Conservation (phyloP, 92 coral and sea anemone species). For the Pocillopora meandrina region DNA sequence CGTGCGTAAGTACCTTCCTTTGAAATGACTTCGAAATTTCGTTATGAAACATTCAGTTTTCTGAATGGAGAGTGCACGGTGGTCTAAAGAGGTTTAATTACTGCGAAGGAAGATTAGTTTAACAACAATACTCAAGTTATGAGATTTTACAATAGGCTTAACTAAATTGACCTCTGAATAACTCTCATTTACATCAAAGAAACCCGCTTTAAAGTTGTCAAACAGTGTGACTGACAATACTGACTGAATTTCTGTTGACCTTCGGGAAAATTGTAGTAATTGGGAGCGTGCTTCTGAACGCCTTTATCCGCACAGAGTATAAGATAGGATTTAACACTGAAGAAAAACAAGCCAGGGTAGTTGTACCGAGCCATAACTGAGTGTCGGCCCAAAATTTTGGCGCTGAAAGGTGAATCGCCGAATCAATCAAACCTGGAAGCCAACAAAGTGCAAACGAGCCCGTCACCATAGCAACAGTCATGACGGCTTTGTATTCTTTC, state of each 20-base stretch:
- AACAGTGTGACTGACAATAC: neutral
- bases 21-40: no score
- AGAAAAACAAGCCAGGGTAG: slow-evolving; percentile 18
- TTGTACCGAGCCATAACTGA: slow-evolving; percentile 12
- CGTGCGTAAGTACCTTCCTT: no score
- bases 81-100: no score
- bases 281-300: slow-evolving; percentile 2
- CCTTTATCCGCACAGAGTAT: slow-evolving; percentile 17
- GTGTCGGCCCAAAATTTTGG: slow-evolving; percentile 20
- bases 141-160: neutral
- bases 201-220: neutral
- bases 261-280: neutral
- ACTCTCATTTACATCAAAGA: neutral
- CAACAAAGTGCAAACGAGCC: slow-evolving; percentile 56
- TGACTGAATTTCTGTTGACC: neutral
- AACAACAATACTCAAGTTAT: neutral
- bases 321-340: slow-evolving; percentile 18
- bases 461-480: slow-evolving; percentile 44
- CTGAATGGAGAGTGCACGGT: no score
- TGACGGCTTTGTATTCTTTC: slow-evolving; percentile 50
- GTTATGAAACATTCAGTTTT: no score
- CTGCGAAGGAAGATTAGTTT: no score
- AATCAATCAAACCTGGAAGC: slow-evolving; percentile 54
- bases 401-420: slow-evolving; percentile 38
- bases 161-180: no score